phyloP scores from a whole-genome alignment of 2,797 vertebrate genomes.

The Coilia nasus region DNA sequence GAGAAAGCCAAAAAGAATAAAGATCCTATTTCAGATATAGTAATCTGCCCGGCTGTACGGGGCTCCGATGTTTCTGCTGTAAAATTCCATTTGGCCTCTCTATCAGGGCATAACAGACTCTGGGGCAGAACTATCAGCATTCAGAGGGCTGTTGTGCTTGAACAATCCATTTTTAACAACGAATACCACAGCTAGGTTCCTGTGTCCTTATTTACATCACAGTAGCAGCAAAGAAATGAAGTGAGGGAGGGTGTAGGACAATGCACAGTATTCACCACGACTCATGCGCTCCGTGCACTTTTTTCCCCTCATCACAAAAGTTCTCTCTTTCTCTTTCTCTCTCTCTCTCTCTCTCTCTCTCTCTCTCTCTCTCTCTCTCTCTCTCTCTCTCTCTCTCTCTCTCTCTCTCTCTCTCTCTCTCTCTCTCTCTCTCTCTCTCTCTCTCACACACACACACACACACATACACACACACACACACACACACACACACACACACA shows the following conservation, averaged over 20 bases:
- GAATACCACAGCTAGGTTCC: constrained; percentile 2
- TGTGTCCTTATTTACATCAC: constrained; percentile 31
- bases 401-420: neutral
- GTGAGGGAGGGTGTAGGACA: neutral
- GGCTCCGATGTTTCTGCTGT: constrained; percentile 26
- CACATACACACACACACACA: too few species aligned
- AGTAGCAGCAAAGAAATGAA: neutral
- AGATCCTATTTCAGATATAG: constrained; percentile 44
- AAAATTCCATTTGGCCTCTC: constrained; percentile 37
- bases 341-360: neutral
- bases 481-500: too few species aligned
- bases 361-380: neutral
- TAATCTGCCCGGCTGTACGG: constrained; percentile 17
- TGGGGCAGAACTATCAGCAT: constrained; percentile 31
- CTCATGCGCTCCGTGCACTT: neutral
- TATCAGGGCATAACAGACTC: constrained; percentile 35
- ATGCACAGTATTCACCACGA: neutral
- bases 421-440: neutral
- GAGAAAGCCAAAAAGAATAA: neutral
- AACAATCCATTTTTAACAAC: constrained; percentile 33
- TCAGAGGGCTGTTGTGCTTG: constrained; percentile 32
- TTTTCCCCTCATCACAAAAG: neutral
- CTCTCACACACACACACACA: neutral
- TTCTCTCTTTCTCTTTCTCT: neutral
- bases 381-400: neutral